Conservation (phyloP, 2,797 vertebrate genomes). For the Rhinatrema bivittatum region DNA sequence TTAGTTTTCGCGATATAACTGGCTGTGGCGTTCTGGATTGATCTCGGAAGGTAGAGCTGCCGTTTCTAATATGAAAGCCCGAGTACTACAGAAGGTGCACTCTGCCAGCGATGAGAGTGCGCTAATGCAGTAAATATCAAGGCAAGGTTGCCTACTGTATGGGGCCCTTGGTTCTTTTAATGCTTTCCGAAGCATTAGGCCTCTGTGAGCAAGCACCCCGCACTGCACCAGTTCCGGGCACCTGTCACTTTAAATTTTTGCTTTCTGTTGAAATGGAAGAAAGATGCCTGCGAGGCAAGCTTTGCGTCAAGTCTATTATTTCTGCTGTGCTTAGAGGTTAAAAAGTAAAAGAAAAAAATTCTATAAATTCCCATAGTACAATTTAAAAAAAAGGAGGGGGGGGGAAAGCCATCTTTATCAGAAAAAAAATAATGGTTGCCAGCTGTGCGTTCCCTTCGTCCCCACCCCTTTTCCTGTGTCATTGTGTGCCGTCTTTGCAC, state of each 20-base stretch:
- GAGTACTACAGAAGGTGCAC: background rate
- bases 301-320: background rate
- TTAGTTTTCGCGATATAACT: too few relatives aligned
- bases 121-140: conserved; percentile 28
- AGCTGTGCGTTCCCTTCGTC: too few relatives aligned
- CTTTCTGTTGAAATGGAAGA: conserved; percentile 17
- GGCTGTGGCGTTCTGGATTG: too few relatives aligned
- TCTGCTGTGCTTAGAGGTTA: conserved; percentile 11
- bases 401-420: too few relatives aligned
- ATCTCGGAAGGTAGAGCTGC: conserved; percentile 8
- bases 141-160: conserved; percentile 15
- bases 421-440: too few relatives aligned
- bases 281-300: background rate
- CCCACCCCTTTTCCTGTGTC: too few relatives aligned
- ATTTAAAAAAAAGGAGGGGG: too few relatives aligned
- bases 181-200: conserved; percentile 22
- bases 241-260: conserved; percentile 42
- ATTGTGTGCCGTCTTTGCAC: too few relatives aligned
- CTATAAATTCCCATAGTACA: background rate
- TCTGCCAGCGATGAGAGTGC: conserved; percentile 19
- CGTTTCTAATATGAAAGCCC: conserved; percentile 7
- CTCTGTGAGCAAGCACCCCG: conserved; percentile 24
- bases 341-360: too few relatives aligned
- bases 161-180: conserved; percentile 10
- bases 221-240: conserved; percentile 16